Percentiles rank a stretch among this genome's conserved stretches.
These are phyloP conservation scores for Cotesia typhae DNA, from an alignment of 1,140 invertebrate species.

Conservation along the genomic window DNA sequence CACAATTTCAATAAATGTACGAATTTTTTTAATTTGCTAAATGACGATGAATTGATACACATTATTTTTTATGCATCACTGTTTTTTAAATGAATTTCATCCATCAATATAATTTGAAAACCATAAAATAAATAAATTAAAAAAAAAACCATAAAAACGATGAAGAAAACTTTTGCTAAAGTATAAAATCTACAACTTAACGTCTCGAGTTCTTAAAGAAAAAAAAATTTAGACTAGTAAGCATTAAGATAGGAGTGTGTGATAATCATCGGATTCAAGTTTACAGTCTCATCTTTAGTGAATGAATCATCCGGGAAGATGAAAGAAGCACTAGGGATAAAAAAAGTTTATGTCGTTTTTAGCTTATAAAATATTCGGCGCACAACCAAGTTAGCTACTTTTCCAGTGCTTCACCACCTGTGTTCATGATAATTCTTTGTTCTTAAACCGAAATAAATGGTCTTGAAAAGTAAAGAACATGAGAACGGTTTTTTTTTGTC, in stretches of 20 bases:
- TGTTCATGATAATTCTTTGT: conserved; percentile 33
- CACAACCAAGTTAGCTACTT: conserved; percentile 43
- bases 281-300: conserved; percentile 28
- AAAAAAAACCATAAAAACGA: background rate
- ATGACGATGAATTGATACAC: too few species aligned
- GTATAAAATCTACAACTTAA: background rate
- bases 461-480: background rate
- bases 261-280: conserved; percentile 36
- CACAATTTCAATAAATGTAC: too few species aligned
- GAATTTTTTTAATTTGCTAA: too few species aligned
- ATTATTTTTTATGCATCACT: too few species aligned
- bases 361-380: conserved; percentile 52
- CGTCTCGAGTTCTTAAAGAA: background rate
- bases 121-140: too few species aligned
- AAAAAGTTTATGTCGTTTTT: conserved; percentile 38
- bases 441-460: background rate
- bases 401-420: conserved; percentile 48
- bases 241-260: conserved; percentile 7
- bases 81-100: too few species aligned
- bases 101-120: too few species aligned
- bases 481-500: too few species aligned
- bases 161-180: background rate
- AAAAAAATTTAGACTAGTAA: conserved; percentile 14
- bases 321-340: conserved; percentile 19
- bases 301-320: conserved; percentile 41